Evolutionary conservation across 1,140 invertebrate species (phyloP), one percentile per base, ranked within the genome.

Genomic region (Pogonus chalceus): DNA sequence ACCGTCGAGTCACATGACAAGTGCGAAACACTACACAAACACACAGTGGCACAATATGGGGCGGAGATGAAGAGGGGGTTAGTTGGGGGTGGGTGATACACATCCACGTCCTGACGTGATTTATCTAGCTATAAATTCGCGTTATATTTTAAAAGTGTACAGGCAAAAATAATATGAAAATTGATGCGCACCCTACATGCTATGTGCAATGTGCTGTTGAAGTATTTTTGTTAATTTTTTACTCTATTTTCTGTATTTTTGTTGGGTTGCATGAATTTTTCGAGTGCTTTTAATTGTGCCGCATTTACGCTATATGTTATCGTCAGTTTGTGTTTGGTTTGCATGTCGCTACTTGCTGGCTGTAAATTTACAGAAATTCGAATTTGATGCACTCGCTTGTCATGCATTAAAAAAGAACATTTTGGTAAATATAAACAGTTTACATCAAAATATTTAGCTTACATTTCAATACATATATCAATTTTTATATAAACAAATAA

Each of bases 91-190:
- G 26, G 7, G 18, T 9, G 37, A 4, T 12, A 16, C 18, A 43
- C 37, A 43, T 43, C 9, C 37, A 18, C n/a, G 18, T 9, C 3
- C 9, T 43, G 59, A 61, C 63, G 61, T 67, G 65, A 67, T 67
- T 67, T 67, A 65, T 65, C 23, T 35, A 35, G 49, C 54, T 54
- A 57, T 65, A 65, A 65, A 65, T 65, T 58, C 37, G 46, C 48
- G 59, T 62, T 63, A 65, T 60, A 58, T 61, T 61, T 63, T 65
- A 65, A 63, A 60, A 62, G 60, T 58, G 60, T 53, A 53, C 58
- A 51, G 51, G 52, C 53, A 56, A 51, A 62, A 59, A 57, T 43
- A 43, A 43, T 61, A 64, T 63, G 58, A 58, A 62, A 63, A 61
- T 55, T 49, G 56, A 64, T 61, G 16, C 52, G 10, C 31, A 43